These are phyloP conservation scores for Scalopus aquaticus DNA, from an alignment of 2,113 vertebrate species.

Conservation along the genomic window DNA sequence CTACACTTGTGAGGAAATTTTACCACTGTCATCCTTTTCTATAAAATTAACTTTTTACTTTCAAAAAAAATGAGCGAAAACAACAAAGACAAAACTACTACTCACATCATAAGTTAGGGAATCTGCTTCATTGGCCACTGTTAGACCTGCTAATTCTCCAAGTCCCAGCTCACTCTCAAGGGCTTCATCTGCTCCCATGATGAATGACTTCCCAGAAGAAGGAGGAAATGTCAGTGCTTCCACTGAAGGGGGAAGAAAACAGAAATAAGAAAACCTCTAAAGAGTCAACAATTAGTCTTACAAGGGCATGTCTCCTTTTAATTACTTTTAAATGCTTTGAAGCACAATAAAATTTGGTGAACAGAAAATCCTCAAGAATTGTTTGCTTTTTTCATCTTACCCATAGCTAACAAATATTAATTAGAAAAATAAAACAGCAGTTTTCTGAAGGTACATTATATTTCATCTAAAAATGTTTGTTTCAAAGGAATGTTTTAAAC, in stretches of 20 bases:
- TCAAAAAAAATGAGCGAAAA: conserved; percentile 2
- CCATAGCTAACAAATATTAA: neutral
- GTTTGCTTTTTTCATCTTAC: conserved; percentile 15
- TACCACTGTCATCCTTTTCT: conserved; percentile 20
- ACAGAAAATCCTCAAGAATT: conserved; percentile 31
- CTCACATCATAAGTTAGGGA: conserved; percentile 96
- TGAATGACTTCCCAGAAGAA: conserved; percentile 97
- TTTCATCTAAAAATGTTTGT: conserved; percentile 25
- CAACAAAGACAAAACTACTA: conserved; percentile 61
- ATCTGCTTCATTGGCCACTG: conserved; percentile 98
- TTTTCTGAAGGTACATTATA: conserved; percentile 20
- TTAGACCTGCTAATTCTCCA: conserved; percentile 97
- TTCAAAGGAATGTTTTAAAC: neutral
- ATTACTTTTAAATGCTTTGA: conserved; percentile 36
- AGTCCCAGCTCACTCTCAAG: conserved; percentile 97
- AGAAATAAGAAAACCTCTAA: conserved; percentile 16
- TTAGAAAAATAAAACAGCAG: conserved; percentile 28
- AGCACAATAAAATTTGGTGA: conserved; percentile 40
- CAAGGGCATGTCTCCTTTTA: neutral
- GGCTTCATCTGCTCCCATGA: conserved; percentile 95
- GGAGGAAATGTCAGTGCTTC: conserved; percentile 97
- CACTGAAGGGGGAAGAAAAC: conserved; percentile 85
- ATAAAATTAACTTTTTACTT: conserved; percentile 8
- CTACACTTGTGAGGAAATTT: conserved; percentile 7
- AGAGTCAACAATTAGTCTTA: neutral